Evolutionary conservation across 2,888 invertebrate species (phyloP).

Genomic region (Troides oblongomaculatus): DNA sequence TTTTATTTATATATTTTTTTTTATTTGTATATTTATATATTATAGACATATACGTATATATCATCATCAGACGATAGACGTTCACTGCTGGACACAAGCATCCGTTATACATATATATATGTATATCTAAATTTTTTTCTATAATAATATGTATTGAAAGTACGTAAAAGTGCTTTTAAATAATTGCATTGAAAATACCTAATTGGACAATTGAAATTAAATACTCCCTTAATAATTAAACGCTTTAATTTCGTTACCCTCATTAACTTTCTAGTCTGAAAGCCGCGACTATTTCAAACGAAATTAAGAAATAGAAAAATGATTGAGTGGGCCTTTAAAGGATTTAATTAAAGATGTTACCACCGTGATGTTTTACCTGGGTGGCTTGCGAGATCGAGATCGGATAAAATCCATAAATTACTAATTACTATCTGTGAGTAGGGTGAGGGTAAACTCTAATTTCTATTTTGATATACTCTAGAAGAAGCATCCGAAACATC

Average conservation of each 20-base stretch:
- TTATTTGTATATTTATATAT: no score
- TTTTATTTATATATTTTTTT: no score
- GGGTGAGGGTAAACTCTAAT: constrained; percentile 69
- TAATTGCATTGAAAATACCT: constrained; percentile 13
- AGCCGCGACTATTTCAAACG: constrained; percentile 19
- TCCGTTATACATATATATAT: no score
- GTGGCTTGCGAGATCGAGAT: constrained; percentile 59
- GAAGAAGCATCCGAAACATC: constrained; percentile 51
- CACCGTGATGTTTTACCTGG: constrained; percentile 51
- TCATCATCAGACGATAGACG: no score
- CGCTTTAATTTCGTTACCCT: constrained; percentile 13
- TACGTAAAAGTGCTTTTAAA: background rate
- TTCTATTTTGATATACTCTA: constrained; percentile 66
- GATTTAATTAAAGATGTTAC: constrained; percentile 34
- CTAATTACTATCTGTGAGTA: constrained; percentile 69
- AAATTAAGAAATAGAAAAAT: constrained; percentile 25
- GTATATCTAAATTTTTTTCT: no score
- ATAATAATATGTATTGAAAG: background rate
- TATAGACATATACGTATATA: no score
- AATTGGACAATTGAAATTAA: constrained; percentile 13
- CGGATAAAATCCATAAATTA: constrained; percentile 63
- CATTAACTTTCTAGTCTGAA: constrained; percentile 12
- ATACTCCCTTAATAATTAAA: constrained; percentile 18
- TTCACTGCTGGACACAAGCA: no score
- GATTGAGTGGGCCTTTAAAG: constrained; percentile 10